Conservation (phyloP, 2,888 invertebrate genomes). For the Atethmia centrago region DNA sequence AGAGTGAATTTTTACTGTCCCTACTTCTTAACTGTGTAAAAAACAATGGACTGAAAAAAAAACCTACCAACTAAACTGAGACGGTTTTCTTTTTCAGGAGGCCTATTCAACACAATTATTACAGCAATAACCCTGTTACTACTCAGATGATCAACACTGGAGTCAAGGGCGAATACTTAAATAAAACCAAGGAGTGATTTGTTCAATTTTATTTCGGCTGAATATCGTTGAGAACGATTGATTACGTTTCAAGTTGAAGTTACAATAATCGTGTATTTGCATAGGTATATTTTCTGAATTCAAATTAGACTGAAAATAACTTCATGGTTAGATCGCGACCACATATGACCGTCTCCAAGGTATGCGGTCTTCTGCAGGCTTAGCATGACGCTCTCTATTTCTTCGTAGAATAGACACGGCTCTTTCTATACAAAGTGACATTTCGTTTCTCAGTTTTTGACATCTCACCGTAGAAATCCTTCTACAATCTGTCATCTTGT, state of each 20-base stretch:
- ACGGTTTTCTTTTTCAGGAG: slow-evolving; percentile 36
- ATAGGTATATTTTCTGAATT: not conserved
- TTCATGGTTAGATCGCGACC: no score
- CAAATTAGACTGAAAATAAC: not conserved
- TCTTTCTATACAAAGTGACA: no score
- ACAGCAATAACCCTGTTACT: slow-evolving; percentile 27
- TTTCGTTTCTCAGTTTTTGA: no score
- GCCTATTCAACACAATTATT: not conserved
- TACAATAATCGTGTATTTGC: slow-evolving; percentile 29
- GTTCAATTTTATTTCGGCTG: slow-evolving; percentile 79
- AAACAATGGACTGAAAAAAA: not conserved
- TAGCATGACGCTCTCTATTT: no score
- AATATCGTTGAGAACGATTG: slow-evolving; percentile 77
- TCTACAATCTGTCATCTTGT: no score
- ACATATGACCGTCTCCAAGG: no score
- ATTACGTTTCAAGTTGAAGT: slow-evolving; percentile 52
- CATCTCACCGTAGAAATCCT: no score
- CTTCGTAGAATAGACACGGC: no score
- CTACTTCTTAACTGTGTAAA: no score
- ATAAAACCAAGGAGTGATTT: slow-evolving; percentile 74
- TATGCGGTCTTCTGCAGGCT: no score
- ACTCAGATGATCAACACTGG: slow-evolving; percentile 42
- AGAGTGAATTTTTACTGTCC: no score
- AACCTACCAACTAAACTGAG: not conserved
- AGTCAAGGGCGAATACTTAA: slow-evolving; percentile 66